Conservation (phyloP, 2,113 vertebrate genomes). For the Etheostoma spectabile region DNA sequence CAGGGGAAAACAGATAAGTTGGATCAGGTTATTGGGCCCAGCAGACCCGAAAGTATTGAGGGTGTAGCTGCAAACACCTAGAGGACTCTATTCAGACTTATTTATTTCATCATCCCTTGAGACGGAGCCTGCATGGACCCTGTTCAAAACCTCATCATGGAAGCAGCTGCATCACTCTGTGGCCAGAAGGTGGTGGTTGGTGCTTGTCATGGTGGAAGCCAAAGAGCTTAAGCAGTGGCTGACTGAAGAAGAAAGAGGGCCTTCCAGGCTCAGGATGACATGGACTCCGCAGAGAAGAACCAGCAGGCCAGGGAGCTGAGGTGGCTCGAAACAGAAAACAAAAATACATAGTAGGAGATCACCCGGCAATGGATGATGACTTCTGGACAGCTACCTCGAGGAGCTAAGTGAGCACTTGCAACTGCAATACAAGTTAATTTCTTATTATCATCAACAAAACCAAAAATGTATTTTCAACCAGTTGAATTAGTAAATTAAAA, state of each 20-base stretch:
- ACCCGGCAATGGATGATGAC: neutral
- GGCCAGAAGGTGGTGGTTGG: slow-evolving; percentile 19
- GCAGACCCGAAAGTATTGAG: neutral
- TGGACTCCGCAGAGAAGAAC: no score
- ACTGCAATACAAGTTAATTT: no score
- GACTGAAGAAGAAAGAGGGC: no score
- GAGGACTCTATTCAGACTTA: neutral
- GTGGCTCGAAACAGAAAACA: slow-evolving; percentile 1
- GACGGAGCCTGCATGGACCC: slow-evolving; percentile 14
- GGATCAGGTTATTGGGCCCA: slow-evolving; percentile 16
- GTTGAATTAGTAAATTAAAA: no score
- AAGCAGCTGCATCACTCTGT: slow-evolving; percentile 23
- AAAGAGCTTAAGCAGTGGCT: slow-evolving; percentile 34
- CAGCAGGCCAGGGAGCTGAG: neutral
- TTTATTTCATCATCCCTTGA: slow-evolving; percentile 21
- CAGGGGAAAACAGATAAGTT: slow-evolving; percentile 22
- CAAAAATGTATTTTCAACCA: neutral
- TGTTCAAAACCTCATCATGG: slow-evolving; percentile 20
- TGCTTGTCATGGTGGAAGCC: slow-evolving; percentile 29
- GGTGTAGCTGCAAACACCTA: neutral
- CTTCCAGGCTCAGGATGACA: no score
- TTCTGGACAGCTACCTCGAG: neutral
- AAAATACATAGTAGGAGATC: neutral
- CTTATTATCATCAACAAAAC: no score
- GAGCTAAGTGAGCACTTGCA: no score